Percentiles rank a stretch among this genome's conserved stretches.
phyloP scores from a whole-genome alignment of 1,140 invertebrate genomes.

The Drosophila pseudoobscura region DNA sequence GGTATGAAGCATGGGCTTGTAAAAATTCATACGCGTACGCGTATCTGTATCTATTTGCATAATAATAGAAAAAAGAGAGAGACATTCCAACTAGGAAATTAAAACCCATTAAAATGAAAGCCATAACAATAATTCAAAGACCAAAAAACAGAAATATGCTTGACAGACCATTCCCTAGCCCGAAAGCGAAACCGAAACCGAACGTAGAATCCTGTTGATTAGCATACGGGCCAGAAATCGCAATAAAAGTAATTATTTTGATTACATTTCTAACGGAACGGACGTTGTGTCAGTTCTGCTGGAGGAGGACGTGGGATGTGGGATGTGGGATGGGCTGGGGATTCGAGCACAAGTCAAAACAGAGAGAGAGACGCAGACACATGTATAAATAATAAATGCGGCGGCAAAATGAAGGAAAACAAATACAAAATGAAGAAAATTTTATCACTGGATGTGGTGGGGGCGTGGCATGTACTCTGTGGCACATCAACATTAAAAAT shows the following conservation, averaged over 20 bases:
- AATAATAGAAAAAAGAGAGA: background rate
- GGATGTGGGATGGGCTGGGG: background rate
- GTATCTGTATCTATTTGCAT: no score
- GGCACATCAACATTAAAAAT: conserved; percentile 76
- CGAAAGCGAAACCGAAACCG: no score
- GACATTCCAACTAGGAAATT: conserved; percentile 45
- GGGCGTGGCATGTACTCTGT: conserved; percentile 17
- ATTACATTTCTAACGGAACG: conserved; percentile 64
- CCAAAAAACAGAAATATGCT: conserved; percentile 25
- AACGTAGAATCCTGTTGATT: conserved; percentile 43
- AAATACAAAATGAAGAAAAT: conserved; percentile 35
- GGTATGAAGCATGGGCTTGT: no score
- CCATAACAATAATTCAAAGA: conserved; percentile 62
- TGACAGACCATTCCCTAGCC: conserved; percentile 20
- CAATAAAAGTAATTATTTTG: conserved; percentile 75
- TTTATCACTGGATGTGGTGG: conserved; percentile 5
- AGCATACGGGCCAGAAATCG: conserved; percentile 56
- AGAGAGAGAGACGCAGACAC: conserved; percentile 37
- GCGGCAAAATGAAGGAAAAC: conserved; percentile 26
- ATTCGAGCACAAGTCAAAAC: conserved; percentile 19
- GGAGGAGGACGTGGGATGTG: background rate
- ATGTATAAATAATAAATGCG: conserved; percentile 51
- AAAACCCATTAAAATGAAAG: conserved; percentile 55
- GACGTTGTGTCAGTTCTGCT: conserved; percentile 27
- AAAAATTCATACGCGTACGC: no score